Evolutionary conservation across 92 coral and sea anemone genomes (phyloP).

Genomic region (Phymanthus crucifer): DNA sequence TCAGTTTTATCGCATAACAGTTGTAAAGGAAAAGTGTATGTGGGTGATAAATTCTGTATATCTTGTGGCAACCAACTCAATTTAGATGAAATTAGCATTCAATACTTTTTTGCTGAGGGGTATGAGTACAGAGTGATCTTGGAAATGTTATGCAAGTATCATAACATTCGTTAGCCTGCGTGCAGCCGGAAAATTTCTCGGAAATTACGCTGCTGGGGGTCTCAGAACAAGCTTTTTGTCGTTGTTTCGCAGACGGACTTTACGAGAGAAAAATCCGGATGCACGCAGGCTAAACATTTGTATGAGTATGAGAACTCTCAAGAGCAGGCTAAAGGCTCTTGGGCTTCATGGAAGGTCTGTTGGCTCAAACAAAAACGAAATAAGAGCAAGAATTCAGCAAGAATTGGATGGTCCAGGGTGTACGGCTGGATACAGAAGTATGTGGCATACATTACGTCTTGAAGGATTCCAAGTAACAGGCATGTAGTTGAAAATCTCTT

Average conservation of each 20-base stretch:
- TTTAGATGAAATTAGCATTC: neutral
- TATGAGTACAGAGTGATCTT: neutral
- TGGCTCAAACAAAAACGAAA: slow-evolving; percentile 29
- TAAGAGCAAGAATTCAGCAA: slow-evolving; percentile 48
- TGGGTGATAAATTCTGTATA: neutral
- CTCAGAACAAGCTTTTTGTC: too few species aligned
- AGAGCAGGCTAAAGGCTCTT: slow-evolving; percentile 29
- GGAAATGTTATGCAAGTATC: too few species aligned
- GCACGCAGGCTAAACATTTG: too few species aligned
- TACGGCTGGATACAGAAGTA: slow-evolving; percentile 50
- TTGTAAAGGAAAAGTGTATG: neutral
- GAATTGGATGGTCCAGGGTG: slow-evolving; percentile 60
- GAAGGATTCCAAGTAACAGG: slow-evolving; percentile 52
- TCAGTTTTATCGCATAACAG: neutral
- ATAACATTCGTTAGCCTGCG: too few species aligned
- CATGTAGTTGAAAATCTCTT: slow-evolving; percentile 39
- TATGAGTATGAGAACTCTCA: too few species aligned
- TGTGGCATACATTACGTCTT: slow-evolving; percentile 59
- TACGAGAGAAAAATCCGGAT: too few species aligned
- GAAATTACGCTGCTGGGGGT: too few species aligned
- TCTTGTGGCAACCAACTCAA: slow-evolving; percentile 1
- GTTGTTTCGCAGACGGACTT: too few species aligned
- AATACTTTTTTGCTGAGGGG: neutral
- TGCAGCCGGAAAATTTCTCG: too few species aligned
- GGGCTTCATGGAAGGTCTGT: slow-evolving; percentile 46